phyloP scores from a whole-genome alignment of 2,888 invertebrate genomes.

The Pristionchus mayeri region DNA sequence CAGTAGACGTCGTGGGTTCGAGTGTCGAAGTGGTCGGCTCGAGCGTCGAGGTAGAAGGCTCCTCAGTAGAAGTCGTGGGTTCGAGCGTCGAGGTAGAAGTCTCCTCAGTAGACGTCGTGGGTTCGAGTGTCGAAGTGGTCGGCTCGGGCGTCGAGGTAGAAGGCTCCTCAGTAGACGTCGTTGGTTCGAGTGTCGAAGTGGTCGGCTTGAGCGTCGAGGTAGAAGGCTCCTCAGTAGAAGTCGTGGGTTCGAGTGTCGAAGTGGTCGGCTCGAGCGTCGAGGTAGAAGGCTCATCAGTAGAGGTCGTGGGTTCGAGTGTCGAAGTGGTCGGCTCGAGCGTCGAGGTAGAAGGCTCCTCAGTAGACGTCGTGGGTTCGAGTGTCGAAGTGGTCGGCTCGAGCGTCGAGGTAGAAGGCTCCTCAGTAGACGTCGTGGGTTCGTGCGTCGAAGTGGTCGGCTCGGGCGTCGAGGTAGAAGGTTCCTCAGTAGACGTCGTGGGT shows the following conservation, averaged over 20 bases:
- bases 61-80: background rate
- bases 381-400: no score
- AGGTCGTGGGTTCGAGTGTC: background rate
- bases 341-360: no score
- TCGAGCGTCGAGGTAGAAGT: background rate
- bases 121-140: no score
- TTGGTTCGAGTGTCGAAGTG: background rate
- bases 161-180: background rate
- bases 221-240: background rate
- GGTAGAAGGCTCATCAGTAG: background rate
- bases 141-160: background rate
- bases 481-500: background rate
- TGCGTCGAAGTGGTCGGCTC: background rate
- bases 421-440: background rate
- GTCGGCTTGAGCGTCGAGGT: background rate
- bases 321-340: background rate
- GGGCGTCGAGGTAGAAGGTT: background rate
- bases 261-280: background rate
- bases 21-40: constrained; percentile 1
- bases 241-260: background rate
- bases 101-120: no score
- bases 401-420: background rate
- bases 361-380: no score
- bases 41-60: background rate
- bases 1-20: background rate